These are phyloP conservation scores for Tribolium castaneum DNA, from an alignment of 1,140 invertebrate species.

Conservation along the genomic window DNA sequence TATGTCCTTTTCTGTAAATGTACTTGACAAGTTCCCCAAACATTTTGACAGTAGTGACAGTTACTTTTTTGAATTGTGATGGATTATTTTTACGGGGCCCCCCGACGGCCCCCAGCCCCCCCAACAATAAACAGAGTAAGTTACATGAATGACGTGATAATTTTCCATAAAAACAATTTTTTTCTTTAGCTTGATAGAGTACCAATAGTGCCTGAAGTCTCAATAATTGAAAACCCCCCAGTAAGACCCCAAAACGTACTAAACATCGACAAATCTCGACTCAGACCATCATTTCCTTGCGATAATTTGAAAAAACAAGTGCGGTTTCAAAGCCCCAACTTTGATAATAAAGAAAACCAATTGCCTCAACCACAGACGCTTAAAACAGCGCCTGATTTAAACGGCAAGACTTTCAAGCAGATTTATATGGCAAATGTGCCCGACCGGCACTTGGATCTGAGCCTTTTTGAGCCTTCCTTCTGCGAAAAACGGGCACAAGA, in stretches of 20 bases:
- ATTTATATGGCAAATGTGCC: constrained; percentile 62
- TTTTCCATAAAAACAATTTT: constrained; percentile 9
- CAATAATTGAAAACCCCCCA: constrained; percentile 44
- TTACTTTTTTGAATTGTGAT: background rate
- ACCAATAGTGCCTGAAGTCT: constrained; percentile 58
- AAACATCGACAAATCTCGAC: constrained; percentile 47
- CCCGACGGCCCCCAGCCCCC: constrained; percentile 54
- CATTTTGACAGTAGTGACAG: constrained; percentile 1
- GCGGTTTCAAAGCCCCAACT: background rate
- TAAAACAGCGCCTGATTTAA: constrained; percentile 9
- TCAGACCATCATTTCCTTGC: constrained; percentile 44
- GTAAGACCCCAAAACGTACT: constrained; percentile 18
- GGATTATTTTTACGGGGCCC: constrained; percentile 61
- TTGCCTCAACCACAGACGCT: constrained; percentile 15
- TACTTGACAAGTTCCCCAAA: too few relatives aligned
- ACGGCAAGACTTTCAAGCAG: constrained; percentile 54
- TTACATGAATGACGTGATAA: constrained; percentile 11
- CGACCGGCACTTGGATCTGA: constrained; percentile 60
- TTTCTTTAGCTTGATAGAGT: constrained; percentile 49
- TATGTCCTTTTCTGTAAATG: too few relatives aligned
- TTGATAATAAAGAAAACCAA: background rate
- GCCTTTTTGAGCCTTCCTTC: constrained; percentile 54
- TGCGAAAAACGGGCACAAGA: too few relatives aligned
- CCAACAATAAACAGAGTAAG: constrained; percentile 53
- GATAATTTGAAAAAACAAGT: constrained; percentile 25